Percentiles rank a stretch among this genome's conserved stretches.
Evolutionary conservation across 2,797 vertebrate species (phyloP).

Genomic region (Kryptolebias ocellatus): DNA sequence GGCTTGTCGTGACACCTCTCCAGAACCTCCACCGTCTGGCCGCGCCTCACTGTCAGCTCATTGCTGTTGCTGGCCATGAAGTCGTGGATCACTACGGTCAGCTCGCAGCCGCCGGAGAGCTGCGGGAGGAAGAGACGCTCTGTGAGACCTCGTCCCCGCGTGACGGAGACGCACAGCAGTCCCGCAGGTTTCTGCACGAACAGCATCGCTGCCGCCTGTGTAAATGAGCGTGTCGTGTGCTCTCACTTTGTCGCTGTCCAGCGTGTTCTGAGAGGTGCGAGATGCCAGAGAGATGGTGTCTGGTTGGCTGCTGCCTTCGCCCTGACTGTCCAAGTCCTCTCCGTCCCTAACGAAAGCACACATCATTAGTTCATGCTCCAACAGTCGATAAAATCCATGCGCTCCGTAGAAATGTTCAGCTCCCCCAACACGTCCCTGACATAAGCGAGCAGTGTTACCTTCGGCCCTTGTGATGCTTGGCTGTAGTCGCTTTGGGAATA

Average conservation of each 20-base stretch:
- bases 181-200: not conserved
- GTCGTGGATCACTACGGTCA: conserved; percentile 98
- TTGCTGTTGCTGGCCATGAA: conserved; percentile 96
- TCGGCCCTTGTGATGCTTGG: conserved; percentile 92
- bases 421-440: not conserved
- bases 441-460: conserved; percentile 74
- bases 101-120: conserved; percentile 97
- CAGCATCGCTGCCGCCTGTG: too few relatives aligned
- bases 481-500: conserved; percentile 92
- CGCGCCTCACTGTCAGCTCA: conserved; percentile 93
- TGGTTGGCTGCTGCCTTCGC: conserved; percentile 97
- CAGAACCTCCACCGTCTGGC: conserved; percentile 97
- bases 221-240: not conserved
- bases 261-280: conserved; percentile 96
- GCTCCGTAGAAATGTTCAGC: too few relatives aligned
- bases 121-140: conserved; percentile 54
- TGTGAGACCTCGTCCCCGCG: not conserved
- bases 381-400: not conserved
- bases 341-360: conserved; percentile 85
- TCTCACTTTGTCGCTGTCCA: conserved; percentile 97
- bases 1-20: conserved; percentile 96
- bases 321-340: conserved; percentile 98
- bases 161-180: not conserved
- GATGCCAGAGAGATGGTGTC: conserved; percentile 99
- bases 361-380: not conserved